A percentile compares a stretch with the other conserved stretches of the same genome.
Evolutionary conservation across 2,113 vertebrate species (phyloP).

Genomic region (Cichladusa arquata): DNA sequence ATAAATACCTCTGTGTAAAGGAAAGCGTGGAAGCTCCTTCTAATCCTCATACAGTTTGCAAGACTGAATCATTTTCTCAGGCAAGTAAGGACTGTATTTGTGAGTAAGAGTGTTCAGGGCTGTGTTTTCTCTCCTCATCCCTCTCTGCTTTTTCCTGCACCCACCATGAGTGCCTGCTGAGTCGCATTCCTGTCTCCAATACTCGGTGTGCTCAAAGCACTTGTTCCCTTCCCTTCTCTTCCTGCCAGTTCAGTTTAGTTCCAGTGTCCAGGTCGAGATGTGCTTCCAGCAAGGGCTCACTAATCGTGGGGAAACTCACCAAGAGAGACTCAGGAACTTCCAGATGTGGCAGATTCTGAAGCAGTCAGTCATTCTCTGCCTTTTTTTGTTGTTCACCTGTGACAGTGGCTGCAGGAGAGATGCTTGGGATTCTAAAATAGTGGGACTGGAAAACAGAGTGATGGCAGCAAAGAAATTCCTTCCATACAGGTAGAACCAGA

Average conservation of each 20-base stretch:
- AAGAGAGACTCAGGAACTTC: not conserved
- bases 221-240: not conserved
- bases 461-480: not conserved
- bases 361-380: not conserved
- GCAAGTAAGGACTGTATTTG: not conserved
- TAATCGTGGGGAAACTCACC: not conserved
- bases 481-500: not conserved
- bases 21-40: not conserved
- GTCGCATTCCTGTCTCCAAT: accelerated
- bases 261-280: not conserved
- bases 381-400: not conserved
- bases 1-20: not conserved
- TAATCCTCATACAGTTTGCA: not conserved
- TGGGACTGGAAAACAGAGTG: not conserved
- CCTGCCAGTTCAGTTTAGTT: not conserved
- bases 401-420: not conserved
- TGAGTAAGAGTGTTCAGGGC: not conserved
- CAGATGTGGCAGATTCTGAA: not conserved
- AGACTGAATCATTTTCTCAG: not conserved
- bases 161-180: not conserved
- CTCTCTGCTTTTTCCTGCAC: not conserved
- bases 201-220: not conserved
- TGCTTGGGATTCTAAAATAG: not conserved
- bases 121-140: not conserved
- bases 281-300: not conserved